Conservation (phyloP, 2,888 invertebrate species). For the Chymomyza procnemis region DNA sequence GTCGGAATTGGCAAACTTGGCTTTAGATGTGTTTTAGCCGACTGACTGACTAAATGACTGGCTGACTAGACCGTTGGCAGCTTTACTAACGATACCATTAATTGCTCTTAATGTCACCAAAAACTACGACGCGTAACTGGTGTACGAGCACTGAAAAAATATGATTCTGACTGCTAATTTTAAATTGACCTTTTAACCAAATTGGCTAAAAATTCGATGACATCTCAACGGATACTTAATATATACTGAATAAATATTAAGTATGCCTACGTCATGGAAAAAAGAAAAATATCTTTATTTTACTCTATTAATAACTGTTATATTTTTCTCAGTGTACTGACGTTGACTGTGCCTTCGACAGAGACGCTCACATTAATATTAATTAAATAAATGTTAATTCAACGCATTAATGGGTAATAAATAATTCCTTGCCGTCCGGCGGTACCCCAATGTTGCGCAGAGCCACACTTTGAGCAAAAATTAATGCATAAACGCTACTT, state of each 20-base stretch:
- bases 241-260: too few species aligned
- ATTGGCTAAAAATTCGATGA: too few species aligned
- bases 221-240: too few species aligned
- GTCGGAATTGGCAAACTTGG: constrained; percentile 7
- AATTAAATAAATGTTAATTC: constrained; percentile 74
- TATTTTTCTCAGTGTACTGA: background rate
- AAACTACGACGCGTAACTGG: constrained; percentile 35
- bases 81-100: constrained; percentile 53
- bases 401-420: constrained; percentile 73
- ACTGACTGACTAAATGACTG: constrained; percentile 34
- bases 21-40: background rate
- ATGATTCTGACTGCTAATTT: too few species aligned
- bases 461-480: constrained; percentile 57
- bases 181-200: too few species aligned
- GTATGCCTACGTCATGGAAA: too few species aligned
- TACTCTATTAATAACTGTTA: constrained; percentile 33
- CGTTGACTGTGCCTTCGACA: constrained; percentile 20
- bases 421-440: constrained; percentile 48
- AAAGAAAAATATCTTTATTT: background rate
- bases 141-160: background rate
- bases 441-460: background rate
- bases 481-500: constrained; percentile 73
- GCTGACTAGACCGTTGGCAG: constrained; percentile 40
- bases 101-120: constrained; percentile 48
- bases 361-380: constrained; percentile 37